Percentiles rank a stretch among this genome's conserved stretches.
Conservation (phyloP, 2,797 vertebrate genomes). For the Pteronotus mesoamericanus region DNA sequence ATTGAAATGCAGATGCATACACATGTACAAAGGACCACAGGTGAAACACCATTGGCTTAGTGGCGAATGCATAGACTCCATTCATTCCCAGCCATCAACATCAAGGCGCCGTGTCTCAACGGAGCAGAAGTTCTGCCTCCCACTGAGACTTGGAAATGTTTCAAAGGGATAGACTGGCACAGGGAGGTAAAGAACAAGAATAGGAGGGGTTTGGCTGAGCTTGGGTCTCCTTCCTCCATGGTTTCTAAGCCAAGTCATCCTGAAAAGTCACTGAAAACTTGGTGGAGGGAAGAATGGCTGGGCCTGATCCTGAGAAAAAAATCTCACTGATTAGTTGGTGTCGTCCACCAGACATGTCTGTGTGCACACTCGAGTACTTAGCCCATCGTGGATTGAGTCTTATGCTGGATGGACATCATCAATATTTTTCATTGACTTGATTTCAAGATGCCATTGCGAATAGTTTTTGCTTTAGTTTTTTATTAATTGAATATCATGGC, state of each 20-base stretch:
- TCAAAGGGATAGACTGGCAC: background rate
- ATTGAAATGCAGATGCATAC: background rate
- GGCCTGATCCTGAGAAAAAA: background rate
- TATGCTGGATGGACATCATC: background rate
- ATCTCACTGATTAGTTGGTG: accelerated
- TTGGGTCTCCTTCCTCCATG: background rate
- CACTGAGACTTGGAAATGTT: background rate
- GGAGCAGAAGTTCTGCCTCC: background rate
- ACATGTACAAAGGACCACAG: background rate
- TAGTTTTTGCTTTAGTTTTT: constrained; percentile 1
- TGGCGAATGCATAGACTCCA: background rate
- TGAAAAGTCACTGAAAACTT: constrained; percentile 23
- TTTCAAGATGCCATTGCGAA: background rate
- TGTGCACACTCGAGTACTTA: background rate
- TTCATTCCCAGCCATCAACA: background rate
- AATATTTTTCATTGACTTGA: background rate
- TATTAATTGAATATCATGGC: background rate
- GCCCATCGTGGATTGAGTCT: background rate
- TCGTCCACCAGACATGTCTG: background rate
- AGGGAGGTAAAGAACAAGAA: background rate
- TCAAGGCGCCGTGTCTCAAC: background rate
- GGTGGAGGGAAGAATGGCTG: background rate
- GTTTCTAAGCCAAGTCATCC: background rate
- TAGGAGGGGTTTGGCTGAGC: background rate
- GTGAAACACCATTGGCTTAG: constrained; percentile 11